phyloP scores from a whole-genome alignment of 1,140 invertebrate species.

The Heterodera carotae region DNA sequence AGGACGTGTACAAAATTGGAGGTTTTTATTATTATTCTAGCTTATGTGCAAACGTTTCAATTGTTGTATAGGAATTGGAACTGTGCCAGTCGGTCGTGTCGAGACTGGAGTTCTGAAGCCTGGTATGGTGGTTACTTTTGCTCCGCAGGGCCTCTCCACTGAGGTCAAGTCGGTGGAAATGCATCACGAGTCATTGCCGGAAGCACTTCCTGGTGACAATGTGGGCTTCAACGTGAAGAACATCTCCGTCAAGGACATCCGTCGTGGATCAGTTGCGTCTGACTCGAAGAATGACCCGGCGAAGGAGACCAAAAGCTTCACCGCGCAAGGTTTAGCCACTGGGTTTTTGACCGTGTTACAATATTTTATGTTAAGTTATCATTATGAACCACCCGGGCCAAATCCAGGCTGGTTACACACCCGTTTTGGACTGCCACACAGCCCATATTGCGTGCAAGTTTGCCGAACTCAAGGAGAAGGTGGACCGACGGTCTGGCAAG shows the following conservation, averaged over 20 bases:
- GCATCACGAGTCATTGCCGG: slow-evolving; percentile 87
- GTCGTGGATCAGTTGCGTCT: slow-evolving; percentile 92
- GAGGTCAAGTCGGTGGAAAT: slow-evolving; percentile 99
- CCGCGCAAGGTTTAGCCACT: slow-evolving; percentile 74
- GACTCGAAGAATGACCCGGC: slow-evolving; percentile 95
- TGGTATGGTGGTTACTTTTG: slow-evolving; percentile 95
- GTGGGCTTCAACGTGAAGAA: slow-evolving; percentile 99
- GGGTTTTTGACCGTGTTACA: background rate
- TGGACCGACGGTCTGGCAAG: slow-evolving; percentile 89
- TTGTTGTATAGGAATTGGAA: slow-evolving; percentile 79
- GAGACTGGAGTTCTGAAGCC: slow-evolving; percentile 96
- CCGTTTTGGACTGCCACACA: slow-evolving; percentile 96
- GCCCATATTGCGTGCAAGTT: slow-evolving; percentile 72
- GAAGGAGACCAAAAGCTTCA: slow-evolving; percentile 86
- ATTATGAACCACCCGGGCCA: slow-evolving; percentile 96
- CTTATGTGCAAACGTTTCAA: too few species aligned
- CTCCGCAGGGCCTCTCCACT: slow-evolving; percentile 87
- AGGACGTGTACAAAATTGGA: slow-evolving; percentile 99
- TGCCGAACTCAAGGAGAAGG: slow-evolving; percentile 85
- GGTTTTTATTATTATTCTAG: slow-evolving; percentile 67
- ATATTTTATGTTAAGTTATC: slow-evolving; percentile 71
- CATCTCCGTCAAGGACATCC: slow-evolving; percentile 94
- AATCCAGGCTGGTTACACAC: slow-evolving; percentile 93
- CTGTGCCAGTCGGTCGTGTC: slow-evolving; percentile 95
- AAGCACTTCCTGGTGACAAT: slow-evolving; percentile 89